phyloP scores from a whole-genome alignment of 2,888 invertebrate species.

The Aethes cnicana region DNA sequence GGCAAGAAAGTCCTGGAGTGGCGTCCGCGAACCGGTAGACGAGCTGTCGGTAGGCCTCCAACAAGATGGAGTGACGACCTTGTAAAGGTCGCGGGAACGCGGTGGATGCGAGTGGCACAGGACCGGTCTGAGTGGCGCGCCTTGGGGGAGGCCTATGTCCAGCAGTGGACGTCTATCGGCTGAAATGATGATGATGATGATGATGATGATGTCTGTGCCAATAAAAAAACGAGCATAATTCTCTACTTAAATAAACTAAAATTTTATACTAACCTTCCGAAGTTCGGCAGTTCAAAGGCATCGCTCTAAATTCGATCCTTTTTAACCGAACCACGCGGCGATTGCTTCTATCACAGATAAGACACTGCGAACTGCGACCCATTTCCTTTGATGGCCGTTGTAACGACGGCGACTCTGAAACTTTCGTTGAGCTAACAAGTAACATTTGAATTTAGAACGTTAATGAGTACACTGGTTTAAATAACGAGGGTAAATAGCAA shows the following conservation, averaged over 20 bases:
- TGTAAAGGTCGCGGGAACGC: too few relatives aligned
- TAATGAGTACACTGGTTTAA: slow-evolving; percentile 44
- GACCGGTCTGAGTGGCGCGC: too few relatives aligned
- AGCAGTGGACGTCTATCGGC: too few relatives aligned
- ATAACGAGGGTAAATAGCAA: slow-evolving; percentile 31
- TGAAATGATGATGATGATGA: too few relatives aligned
- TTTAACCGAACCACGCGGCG: slow-evolving; percentile 29
- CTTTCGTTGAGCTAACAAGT: slow-evolving; percentile 47
- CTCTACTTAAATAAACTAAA: not conserved
- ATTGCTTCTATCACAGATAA: slow-evolving; percentile 42
- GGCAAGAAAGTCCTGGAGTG: too few relatives aligned
- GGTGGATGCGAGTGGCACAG: too few relatives aligned
- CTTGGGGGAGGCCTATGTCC: too few relatives aligned
- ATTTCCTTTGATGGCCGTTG: slow-evolving; percentile 55
- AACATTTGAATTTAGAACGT: slow-evolving; percentile 53
- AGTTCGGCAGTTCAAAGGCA: slow-evolving; percentile 18
- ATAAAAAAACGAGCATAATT: too few relatives aligned
- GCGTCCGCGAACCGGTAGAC: too few relatives aligned
- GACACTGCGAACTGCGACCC: slow-evolving; percentile 45
- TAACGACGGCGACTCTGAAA: slow-evolving; percentile 61
- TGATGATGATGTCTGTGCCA: too few relatives aligned
- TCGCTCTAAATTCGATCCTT: slow-evolving; percentile 22
- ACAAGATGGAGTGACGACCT: too few relatives aligned
- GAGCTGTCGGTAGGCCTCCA: too few relatives aligned
- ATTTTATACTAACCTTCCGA: slow-evolving; percentile 9